phyloP scores from a whole-genome alignment of 2,888 invertebrate genomes.

The Eupithecia abbreviata region DNA sequence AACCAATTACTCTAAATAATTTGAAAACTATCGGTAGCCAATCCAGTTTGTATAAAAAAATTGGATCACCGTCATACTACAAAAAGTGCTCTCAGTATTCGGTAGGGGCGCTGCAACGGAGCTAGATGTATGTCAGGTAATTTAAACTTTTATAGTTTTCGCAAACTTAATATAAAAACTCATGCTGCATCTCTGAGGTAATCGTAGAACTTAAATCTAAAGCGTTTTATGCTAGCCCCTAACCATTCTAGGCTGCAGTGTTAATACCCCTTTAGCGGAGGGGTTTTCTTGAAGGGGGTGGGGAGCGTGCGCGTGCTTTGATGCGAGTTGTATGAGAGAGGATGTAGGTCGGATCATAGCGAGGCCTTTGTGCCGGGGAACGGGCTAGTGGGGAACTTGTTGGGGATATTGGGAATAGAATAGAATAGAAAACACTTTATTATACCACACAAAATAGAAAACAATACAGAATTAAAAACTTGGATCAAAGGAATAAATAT shows the following conservation, averaged over 20 bases:
- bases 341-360: constrained; percentile 3
- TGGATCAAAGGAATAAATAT: no score
- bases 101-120: not conserved
- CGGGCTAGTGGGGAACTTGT: not conserved
- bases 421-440: no score
- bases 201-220: not conserved
- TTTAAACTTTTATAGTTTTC: not conserved
- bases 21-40: not conserved
- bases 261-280: not conserved
- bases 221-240: not conserved
- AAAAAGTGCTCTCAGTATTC: not conserved
- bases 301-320: not conserved
- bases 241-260: not conserved
- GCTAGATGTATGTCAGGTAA: not conserved
- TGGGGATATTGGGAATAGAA: not conserved
- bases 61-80: not conserved
- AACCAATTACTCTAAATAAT: not conserved
- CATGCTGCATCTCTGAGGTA: not conserved
- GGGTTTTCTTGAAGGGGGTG: not conserved
- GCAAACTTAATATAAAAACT: not conserved
- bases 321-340: not conserved
- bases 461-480: no score
- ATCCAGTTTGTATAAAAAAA: not conserved
- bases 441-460: no score
- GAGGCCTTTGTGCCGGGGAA: not conserved